These are phyloP conservation scores for Argya squamiceps DNA, from an alignment of 2,797 vertebrate species.

Conservation along the genomic window DNA sequence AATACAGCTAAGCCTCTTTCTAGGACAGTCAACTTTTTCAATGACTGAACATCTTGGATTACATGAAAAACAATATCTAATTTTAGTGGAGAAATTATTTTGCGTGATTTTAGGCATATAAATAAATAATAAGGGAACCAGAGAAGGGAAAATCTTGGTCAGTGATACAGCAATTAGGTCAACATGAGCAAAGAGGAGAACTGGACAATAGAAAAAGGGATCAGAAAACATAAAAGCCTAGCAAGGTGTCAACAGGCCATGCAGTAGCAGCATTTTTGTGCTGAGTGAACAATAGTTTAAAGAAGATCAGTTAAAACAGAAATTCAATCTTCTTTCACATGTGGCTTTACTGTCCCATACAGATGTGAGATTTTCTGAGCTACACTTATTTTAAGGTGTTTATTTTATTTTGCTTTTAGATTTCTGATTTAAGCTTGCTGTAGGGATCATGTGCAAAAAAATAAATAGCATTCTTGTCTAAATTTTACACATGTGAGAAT, in stretches of 20 bases:
- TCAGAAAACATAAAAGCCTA: not conserved
- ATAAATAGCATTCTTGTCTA: fast-evolving
- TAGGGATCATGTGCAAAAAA: not conserved
- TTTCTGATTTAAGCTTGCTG: not conserved
- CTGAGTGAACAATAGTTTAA: not conserved
- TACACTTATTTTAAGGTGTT: not conserved
- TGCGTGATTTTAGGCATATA: not conserved
- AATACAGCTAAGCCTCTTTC: not conserved
- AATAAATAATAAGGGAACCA: not conserved
- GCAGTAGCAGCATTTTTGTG: not conserved
- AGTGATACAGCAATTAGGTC: not conserved
- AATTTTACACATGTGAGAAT: not conserved
- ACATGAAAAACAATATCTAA: not conserved
- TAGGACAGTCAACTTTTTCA: not conserved
- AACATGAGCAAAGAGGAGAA: not conserved
- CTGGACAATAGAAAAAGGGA: not conserved
- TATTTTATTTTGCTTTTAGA: not conserved
- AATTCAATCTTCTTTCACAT: not conserved
- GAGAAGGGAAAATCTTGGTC: not conserved
- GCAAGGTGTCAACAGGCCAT: not conserved
- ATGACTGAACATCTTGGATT: not conserved
- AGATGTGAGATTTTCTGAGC: not conserved
- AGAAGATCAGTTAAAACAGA: not conserved
- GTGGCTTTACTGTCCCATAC: not conserved
- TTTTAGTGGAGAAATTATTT: not conserved